These are phyloP conservation scores for Leptinotarsa tumamoca DNA, from an alignment of 2,888 invertebrate genomes.

Conservation along the genomic window DNA sequence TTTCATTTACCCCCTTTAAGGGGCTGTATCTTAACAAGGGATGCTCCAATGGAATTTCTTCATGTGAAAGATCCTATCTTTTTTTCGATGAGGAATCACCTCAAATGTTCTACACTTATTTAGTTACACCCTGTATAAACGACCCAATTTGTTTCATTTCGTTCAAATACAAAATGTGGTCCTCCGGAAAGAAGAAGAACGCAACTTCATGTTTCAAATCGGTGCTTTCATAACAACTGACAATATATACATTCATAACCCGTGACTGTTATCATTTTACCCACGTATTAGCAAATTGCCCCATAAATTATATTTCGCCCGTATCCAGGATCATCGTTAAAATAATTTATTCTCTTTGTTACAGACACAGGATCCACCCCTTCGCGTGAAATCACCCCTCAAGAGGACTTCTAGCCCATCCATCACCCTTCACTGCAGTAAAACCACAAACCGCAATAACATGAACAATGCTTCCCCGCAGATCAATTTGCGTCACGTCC, in stretches of 20 bases:
- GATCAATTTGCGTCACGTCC: slow-evolving; percentile 33
- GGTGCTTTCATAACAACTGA: not conserved
- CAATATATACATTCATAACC: not conserved
- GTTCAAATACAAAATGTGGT: no score
- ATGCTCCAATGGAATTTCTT: no score
- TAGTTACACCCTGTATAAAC: no score
- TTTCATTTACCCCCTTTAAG: no score
- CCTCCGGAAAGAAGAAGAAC: not conserved
- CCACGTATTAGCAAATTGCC: not conserved
- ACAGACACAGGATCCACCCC: slow-evolving; percentile 32
- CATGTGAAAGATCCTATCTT: no score
- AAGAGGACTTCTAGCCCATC: slow-evolving; percentile 13
- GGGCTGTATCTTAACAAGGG: no score
- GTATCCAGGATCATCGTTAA: not conserved
- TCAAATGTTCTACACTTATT: no score
- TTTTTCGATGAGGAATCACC: no score
- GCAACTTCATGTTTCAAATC: no score
- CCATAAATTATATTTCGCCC: not conserved
- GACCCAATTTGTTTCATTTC: no score
- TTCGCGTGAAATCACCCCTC: slow-evolving; percentile 25
- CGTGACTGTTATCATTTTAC: not conserved
- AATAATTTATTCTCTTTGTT: slow-evolving; percentile 38
- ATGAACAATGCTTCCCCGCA: slow-evolving; percentile 40
- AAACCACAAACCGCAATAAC: slow-evolving; percentile 27
- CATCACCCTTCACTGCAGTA: not conserved